Evolutionary conservation across 2,888 invertebrate species (phyloP).

Genomic region (Drosophila gaucha): DNA sequence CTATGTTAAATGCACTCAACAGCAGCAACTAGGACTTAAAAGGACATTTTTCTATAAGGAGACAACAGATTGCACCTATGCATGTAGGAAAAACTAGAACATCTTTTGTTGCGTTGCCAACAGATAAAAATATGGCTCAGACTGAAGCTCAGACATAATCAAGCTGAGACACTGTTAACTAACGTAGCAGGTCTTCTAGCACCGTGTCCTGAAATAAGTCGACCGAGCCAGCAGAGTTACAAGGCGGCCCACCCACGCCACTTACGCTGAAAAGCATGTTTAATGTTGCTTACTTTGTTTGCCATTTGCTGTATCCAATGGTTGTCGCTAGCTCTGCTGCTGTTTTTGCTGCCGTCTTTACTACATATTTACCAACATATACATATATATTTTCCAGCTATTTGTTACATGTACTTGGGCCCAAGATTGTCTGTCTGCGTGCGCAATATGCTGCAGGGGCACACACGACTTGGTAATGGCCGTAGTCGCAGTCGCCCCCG

Average conservation of each 20-base stretch:
- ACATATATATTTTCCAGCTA: constrained; percentile 63
- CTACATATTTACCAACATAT: constrained; percentile 25
- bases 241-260: constrained; percentile 68
- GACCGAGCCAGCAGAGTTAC: not conserved
- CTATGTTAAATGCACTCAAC: constrained; percentile 3
- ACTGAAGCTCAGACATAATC: not conserved
- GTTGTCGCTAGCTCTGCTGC: constrained; percentile 30
- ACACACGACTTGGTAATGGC: constrained; percentile 53
- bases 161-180: constrained; percentile 32
- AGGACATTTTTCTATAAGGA: constrained; percentile 21
- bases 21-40: constrained; percentile 21
- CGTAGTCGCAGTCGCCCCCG: constrained; percentile 25
- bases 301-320: constrained; percentile 53
- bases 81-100: constrained; percentile 8
- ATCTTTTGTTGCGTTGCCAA: constrained; percentile 38
- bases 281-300: constrained; percentile 75
- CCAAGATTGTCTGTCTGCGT: constrained; percentile 18
- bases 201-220: not conserved
- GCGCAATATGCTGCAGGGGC: constrained; percentile 47
- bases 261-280: constrained; percentile 70
- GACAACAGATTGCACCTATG: not conserved
- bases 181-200: constrained; percentile 5
- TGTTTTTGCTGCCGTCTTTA: constrained; percentile 44
- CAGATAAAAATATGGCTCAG: constrained; percentile 22
- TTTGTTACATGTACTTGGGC: constrained; percentile 56